These are phyloP conservation scores for Struthio camelus DNA, from an alignment of 2,113 vertebrate genomes.

Conservation along the genomic window DNA sequence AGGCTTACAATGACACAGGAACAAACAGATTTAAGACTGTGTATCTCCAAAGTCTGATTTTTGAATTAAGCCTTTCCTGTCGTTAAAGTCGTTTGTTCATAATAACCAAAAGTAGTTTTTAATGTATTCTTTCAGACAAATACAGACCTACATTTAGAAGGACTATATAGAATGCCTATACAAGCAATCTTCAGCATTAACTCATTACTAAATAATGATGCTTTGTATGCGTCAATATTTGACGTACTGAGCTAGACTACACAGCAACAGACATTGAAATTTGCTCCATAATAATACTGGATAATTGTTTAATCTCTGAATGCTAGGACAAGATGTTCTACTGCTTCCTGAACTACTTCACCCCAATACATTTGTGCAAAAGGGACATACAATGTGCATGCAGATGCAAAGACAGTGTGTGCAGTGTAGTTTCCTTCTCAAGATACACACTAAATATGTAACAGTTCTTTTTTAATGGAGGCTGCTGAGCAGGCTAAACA, in stretches of 20 bases:
- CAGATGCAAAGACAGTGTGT: neutral
- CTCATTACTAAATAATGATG: neutral
- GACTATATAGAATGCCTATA: neutral
- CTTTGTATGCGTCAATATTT: neutral
- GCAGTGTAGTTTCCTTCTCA: neutral
- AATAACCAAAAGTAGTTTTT: neutral
- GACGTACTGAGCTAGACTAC: neutral
- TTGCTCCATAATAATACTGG: neutral
- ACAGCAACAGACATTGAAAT: neutral
- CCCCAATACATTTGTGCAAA: neutral
- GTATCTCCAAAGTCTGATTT: neutral
- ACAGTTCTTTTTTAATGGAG: neutral
- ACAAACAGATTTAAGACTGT: neutral
- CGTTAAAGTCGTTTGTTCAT: neutral
- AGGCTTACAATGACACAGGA: neutral
- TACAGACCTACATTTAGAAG: neutral
- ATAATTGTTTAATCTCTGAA: neutral
- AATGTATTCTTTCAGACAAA: neutral
- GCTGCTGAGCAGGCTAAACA: neutral
- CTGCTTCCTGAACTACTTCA: neutral
- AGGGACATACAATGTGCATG: neutral
- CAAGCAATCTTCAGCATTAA: neutral
- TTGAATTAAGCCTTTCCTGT: neutral
- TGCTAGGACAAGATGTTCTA: neutral
- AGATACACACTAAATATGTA: neutral